Percentiles rank a stretch among this genome's conserved stretches.
Evolutionary conservation across 2,797 vertebrate species (phyloP).

Genomic region (Miichthys miiuy): DNA sequence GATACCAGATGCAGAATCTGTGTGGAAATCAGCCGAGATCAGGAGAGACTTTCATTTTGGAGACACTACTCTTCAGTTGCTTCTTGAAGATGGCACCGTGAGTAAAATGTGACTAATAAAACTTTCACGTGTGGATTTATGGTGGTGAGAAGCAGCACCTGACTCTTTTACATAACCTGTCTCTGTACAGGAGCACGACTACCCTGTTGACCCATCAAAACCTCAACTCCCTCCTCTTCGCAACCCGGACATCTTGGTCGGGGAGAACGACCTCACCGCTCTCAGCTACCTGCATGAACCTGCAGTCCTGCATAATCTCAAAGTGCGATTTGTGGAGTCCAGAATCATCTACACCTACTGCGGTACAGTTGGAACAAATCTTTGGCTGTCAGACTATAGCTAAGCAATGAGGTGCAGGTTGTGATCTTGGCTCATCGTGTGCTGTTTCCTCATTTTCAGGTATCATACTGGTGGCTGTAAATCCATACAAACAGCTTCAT

Average conservation of each 20-base stretch:
- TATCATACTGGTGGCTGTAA: conserved; percentile 97
- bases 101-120: conserved; percentile 67
- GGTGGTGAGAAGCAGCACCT: conserved; percentile 5
- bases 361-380: conserved; percentile 81
- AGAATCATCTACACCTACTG: conserved; percentile 98
- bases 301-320: conserved; percentile 96
- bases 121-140: conserved; percentile 23
- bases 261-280: conserved; percentile 98
- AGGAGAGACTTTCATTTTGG: conserved; percentile 87
- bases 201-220: conserved; percentile 83
- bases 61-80: conserved; percentile 84
- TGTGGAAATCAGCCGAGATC: conserved; percentile 98
- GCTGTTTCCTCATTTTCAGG: conserved; percentile 82
- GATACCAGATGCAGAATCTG: conserved; percentile 92
- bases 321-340: conserved; percentile 95
- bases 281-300: conserved; percentile 99
- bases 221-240: conserved; percentile 90
- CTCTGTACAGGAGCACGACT: conserved; percentile 85
- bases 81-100: conserved; percentile 93
- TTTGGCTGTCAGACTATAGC: conserved; percentile 2
- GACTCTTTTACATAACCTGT: conserved; percentile 29
- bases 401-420: not conserved
- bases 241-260: conserved; percentile 98
- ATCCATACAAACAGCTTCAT: conserved; percentile 95
- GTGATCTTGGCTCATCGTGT: conserved; percentile 23